Evolutionary conservation across 2,113 vertebrate species (phyloP), one percentile per base, ranked within the genome.

Genomic region (Centropristis striata): DNA sequence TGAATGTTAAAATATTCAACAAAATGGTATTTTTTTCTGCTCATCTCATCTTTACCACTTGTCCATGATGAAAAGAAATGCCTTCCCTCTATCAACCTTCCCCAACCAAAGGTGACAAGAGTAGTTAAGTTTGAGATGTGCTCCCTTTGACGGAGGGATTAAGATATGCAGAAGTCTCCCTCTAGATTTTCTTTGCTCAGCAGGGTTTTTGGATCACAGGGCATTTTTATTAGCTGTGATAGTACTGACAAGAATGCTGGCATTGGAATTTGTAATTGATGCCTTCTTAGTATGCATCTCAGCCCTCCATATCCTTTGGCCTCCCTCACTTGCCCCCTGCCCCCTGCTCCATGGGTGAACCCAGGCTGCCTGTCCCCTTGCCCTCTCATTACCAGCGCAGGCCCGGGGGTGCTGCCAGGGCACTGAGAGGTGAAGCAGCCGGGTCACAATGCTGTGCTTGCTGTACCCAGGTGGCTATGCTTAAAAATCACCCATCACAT

Each of bases 161-260:
- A 90, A 92, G 46, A 86, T 87, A 93, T 93, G 89, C 93, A 90
- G 25, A 64, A 74, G 51, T 58, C 46, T 77, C 84, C 86, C 75
- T 78, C 51, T 37, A 80, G 87, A 77, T 89, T 89, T 57, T 75
- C 88, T 75, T 44, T 86, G 83, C 87, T 90, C 84, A 86, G 83
- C 86, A 83, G 85, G 86, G 55, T 80, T 81, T 73, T 81, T 78
- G 79, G 92, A 94, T 94, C 92, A 94, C 73, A 94, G 88, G 79
- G 47, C 60, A 58, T 55, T 86, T 92, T 91, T 90, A 95, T 95
- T 94, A 88, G 90, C 85, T 28, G 57, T 85, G 91, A 95, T 92
- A 86, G 87, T 76, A 21, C 82, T 75, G 85, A 93, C 78, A 90
- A 76, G 80, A 86, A 85, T 79, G 85, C 85, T 77, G 78, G 50